Evolutionary conservation across 1,140 invertebrate genomes (phyloP).

Genomic region (Aphis craccivora): DNA sequence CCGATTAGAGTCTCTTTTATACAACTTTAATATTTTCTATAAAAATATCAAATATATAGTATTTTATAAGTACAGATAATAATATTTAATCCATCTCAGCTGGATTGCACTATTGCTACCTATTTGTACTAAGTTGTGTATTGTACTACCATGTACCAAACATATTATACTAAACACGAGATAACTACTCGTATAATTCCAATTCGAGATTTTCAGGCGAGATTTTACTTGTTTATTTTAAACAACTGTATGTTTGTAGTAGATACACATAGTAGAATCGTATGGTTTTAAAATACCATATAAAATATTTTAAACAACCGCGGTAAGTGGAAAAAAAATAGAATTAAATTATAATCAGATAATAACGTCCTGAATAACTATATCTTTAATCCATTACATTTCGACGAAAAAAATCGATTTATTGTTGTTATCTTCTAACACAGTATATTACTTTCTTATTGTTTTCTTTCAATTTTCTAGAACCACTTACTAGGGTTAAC

Average conservation of each 20-base stretch:
- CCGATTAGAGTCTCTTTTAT: neutral
- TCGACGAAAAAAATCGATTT: neutral
- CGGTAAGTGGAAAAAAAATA: neutral
- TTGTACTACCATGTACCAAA: neutral
- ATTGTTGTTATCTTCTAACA: neutral
- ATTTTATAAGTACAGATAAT: neutral
- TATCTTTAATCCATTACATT: neutral
- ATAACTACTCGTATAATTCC: neutral
- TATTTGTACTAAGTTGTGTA: neutral
- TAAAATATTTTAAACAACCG: conserved; percentile 1
- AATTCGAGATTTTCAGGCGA: neutral
- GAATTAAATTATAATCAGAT: neutral
- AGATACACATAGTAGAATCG: neutral
- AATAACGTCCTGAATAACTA: neutral
- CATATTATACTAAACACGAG: neutral
- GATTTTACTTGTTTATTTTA: neutral
- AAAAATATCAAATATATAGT: neutral
- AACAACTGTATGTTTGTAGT: neutral
- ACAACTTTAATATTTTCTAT: neutral
- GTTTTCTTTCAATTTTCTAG: conserved; percentile 9
- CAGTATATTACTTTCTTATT: neutral
- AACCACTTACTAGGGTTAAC: neutral
- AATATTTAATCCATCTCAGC: neutral
- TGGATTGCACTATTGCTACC: neutral
- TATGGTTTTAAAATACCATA: neutral